These are phyloP conservation scores for Copsychus sechellarum DNA, from an alignment of 2,113 vertebrate genomes.

Conservation along the genomic window DNA sequence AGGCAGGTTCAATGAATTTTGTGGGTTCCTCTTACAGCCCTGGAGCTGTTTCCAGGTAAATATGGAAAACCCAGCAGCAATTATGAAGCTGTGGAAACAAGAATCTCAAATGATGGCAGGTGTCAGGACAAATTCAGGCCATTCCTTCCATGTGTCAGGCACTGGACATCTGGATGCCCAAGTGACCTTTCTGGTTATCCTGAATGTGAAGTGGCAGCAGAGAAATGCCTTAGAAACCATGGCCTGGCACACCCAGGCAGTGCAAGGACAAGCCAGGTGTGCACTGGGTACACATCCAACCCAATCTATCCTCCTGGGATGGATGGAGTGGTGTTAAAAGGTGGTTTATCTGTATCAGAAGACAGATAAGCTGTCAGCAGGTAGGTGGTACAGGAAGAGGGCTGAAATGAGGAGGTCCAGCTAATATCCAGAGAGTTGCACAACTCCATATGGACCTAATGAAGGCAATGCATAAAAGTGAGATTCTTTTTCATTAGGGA, in stretches of 20 bases:
- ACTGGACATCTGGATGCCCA: background rate
- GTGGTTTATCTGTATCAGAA: background rate
- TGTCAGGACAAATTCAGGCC: background rate
- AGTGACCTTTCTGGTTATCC: background rate
- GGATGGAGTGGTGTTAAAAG: background rate
- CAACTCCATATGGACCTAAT: conserved; percentile 62
- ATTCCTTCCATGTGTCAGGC: background rate
- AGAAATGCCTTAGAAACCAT: background rate
- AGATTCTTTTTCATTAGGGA: conserved; percentile 67
- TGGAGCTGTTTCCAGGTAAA: background rate
- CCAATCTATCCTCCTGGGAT: background rate
- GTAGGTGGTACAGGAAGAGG: background rate
- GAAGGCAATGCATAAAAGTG: conserved; percentile 27
- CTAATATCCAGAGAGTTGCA: conserved; percentile 13
- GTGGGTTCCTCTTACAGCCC: background rate
- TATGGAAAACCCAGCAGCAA: background rate
- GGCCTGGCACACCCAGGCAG: background rate
- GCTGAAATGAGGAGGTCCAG: conserved; percentile 26
- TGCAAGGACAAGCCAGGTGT: background rate
- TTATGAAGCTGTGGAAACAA: background rate
- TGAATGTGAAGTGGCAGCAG: background rate
- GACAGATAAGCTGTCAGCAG: conserved; percentile 14
- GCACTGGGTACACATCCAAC: background rate
- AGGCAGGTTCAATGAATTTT: background rate
- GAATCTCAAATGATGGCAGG: background rate